Base-by-base conservation (phyloP, 2,888 invertebrate species). In the Acrobasis repandana region DNA sequence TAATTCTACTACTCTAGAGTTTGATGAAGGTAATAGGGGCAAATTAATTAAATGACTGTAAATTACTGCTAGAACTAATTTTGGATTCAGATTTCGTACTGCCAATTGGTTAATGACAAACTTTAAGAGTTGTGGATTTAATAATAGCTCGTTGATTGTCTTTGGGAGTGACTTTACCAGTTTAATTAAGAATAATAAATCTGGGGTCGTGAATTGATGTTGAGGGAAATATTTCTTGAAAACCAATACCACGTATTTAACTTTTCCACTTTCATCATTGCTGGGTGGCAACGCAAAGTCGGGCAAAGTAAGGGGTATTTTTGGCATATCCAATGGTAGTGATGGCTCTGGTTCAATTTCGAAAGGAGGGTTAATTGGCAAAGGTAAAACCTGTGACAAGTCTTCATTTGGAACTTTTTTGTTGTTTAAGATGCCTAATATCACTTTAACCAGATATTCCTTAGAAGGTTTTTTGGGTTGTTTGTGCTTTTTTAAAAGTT, bases 1-100 rank as follows among this genome's bases (percentile, higher is more conserved):
- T 48, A 89, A 65, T 71, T 88, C 88, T 52, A 88, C 74, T 50
- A 77, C 65, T 36, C 77, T 80, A 18, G 70, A 71, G 64, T 68
- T 70, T 28, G 63, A 33, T 8, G 28, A 15, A 28, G 28, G 28
- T 28, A 28, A 6, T 6, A 6, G 28, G 28, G 28, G 28, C 28
- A 48, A 50, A 5, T 54, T 14, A 28, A 48, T 48, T 15, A 58
- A 9, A 54, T 54, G 36, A 9, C 18, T 49, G 20, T 34, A 52
- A 50, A 60, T 60, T 33, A 54, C 38, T 14, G 54, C 38, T 43
- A 54, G 43, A 10, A 38, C 54, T 38, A 43, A 18, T 38, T 20
- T 18, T 5, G 54, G 54, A 43, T 54, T 54, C n/a, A 54, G 20
- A 38, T 54, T 38, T 14, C 36, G 38, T 14, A 6, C 0, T 20